Evolutionary conservation across 2,113 vertebrate species (phyloP).

Genomic region (Hyla sarda): DNA sequence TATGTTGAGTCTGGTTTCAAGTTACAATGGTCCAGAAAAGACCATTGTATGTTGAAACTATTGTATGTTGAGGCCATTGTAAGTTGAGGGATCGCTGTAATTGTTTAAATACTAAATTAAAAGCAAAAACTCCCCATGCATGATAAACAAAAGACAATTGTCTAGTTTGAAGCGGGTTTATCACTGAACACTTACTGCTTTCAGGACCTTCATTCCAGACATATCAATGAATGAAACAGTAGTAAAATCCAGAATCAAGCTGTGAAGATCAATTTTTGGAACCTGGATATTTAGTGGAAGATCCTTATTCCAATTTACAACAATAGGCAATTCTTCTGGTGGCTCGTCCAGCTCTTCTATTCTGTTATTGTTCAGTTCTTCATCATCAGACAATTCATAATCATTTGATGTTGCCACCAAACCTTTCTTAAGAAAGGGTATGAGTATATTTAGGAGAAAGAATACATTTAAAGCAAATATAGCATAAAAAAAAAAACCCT

Average conservation of each 20-base stretch:
- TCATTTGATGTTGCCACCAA: conserved; percentile 68
- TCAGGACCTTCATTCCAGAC: conserved; percentile 87
- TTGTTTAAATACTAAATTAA: too few species aligned
- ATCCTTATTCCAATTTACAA: conserved; percentile 81
- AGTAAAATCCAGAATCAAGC: conserved; percentile 90
- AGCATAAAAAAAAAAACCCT: not conserved
- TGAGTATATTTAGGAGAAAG: not conserved
- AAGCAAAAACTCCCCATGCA: too few species aligned
- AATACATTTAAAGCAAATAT: not conserved
- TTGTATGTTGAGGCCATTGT: too few species aligned
- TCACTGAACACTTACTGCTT: conserved; percentile 73
- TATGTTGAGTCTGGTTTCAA: too few species aligned
- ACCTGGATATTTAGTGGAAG: conserved; percentile 80
- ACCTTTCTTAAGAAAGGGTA: conserved; percentile 75
- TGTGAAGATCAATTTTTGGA: conserved; percentile 84
- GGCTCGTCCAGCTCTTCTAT: conserved; percentile 85
- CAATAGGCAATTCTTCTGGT: conserved; percentile 79
- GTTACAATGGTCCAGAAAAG: too few species aligned
- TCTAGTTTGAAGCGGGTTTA: not conserved
- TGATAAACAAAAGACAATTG: not conserved
- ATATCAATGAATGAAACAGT: conserved; percentile 92
- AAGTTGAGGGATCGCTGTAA: too few species aligned
- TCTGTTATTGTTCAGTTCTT: conserved; percentile 78
- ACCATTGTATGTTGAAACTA: too few species aligned
- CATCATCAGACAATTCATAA: conserved; percentile 71